Evolutionary conservation across 2,888 invertebrate genomes (phyloP).

Genomic region (Mamestra brassicae): DNA sequence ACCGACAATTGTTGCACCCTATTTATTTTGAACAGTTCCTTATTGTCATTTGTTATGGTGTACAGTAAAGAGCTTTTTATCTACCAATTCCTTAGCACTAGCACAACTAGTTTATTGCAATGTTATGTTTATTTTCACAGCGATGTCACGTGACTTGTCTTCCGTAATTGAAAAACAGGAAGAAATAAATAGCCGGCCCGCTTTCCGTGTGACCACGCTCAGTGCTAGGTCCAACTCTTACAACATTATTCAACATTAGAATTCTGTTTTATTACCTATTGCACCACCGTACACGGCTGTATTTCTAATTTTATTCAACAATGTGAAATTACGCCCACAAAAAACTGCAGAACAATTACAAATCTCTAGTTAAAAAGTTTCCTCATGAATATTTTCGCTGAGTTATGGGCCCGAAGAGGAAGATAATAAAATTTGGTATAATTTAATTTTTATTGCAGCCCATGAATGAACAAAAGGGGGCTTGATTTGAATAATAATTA

Average conservation of each 20-base stretch:
- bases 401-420: slow-evolving; percentile 82
- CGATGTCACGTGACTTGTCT: not conserved
- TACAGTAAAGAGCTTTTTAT: too few relatives aligned
- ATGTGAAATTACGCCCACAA: slow-evolving; percentile 64
- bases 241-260: slow-evolving; percentile 27
- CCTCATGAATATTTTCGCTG: slow-evolving; percentile 84
- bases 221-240: not conserved
- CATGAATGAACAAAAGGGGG: slow-evolving; percentile 80
- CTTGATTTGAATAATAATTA: slow-evolving; percentile 83
- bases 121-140: not conserved
- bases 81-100: not conserved
- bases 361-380: slow-evolving; percentile 82
- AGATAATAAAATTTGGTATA: slow-evolving; percentile 85
- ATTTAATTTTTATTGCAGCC: slow-evolving; percentile 85
- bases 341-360: slow-evolving; percentile 75
- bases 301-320: slow-evolving; percentile 64
- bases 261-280: slow-evolving; percentile 23
- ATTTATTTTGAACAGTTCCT: too few relatives aligned
- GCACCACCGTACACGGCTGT: slow-evolving; percentile 55
- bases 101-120: not conserved
- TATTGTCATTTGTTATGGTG: too few relatives aligned
- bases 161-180: slow-evolving; percentile 31
- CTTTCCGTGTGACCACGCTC: slow-evolving; percentile 13
- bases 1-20: too few relatives aligned
- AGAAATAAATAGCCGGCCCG: slow-evolving; percentile 6